Conservation (phyloP, 2,888 invertebrate genomes). For the Bruchidius siliquastri region DNA sequence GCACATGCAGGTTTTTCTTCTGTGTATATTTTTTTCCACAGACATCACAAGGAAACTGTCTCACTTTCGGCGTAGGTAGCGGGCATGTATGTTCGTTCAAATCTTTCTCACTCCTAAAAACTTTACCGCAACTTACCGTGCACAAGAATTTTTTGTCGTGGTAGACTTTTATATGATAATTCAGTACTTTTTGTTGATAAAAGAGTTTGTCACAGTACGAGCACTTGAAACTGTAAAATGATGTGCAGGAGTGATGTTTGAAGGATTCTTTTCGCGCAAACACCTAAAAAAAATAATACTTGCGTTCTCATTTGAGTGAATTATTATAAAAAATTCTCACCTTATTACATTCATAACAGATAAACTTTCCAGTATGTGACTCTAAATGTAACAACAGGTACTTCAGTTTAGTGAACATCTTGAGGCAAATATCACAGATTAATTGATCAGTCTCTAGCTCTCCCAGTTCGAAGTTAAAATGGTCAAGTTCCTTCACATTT, state of each 20-base stretch:
- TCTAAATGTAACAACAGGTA: slow-evolving; percentile 46
- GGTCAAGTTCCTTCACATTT: slow-evolving; percentile 34
- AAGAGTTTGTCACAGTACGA: slow-evolving; percentile 41
- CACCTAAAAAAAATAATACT: slow-evolving; percentile 37
- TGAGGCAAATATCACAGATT: slow-evolving; percentile 42
- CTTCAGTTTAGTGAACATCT: slow-evolving; percentile 31
- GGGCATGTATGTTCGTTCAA: slow-evolving; percentile 26
- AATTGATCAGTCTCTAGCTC: slow-evolving; percentile 28
- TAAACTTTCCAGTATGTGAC: slow-evolving; percentile 50
- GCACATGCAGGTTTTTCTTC: slow-evolving; percentile 31
- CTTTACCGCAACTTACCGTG: slow-evolving; percentile 22
- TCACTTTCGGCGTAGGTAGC: slow-evolving; percentile 22
- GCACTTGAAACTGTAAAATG: slow-evolving; percentile 28
- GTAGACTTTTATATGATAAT: slow-evolving; percentile 42
- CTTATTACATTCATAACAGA: slow-evolving; percentile 46
- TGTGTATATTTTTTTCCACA: slow-evolving; percentile 29
- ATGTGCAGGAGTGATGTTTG: slow-evolving; percentile 38
- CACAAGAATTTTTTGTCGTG: slow-evolving; percentile 37
- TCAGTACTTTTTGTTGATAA: slow-evolving; percentile 46
- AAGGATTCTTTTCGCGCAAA: slow-evolving; percentile 49
- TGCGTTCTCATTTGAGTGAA: too few species aligned
- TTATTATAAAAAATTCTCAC: slow-evolving; percentile 31
- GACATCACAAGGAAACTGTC: slow-evolving; percentile 27
- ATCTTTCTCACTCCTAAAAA: slow-evolving; percentile 7
- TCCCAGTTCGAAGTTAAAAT: slow-evolving; percentile 39